These are phyloP conservation scores for Diploscapter pachys DNA, from an alignment of 1,140 invertebrate genomes.

Conservation along the genomic window DNA sequence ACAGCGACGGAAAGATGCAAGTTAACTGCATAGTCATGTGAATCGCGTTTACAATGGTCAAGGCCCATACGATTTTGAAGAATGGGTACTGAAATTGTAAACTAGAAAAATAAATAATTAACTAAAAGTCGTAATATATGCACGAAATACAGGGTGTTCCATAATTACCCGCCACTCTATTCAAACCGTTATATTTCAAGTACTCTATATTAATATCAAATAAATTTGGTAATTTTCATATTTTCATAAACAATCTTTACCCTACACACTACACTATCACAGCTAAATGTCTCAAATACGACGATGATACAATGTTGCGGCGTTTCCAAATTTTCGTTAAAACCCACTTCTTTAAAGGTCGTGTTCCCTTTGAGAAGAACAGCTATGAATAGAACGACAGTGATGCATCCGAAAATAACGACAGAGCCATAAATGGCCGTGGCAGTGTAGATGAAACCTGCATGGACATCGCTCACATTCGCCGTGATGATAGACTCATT, in stretches of 20 bases:
- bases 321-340: no score
- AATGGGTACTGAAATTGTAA: constrained; percentile 6
- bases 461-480: background rate
- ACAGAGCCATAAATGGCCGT: constrained; percentile 4
- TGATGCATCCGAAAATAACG: background rate
- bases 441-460: background rate
- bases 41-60: constrained; percentile 2
- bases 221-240: no score
- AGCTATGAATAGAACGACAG: background rate
- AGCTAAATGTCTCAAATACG: no score
- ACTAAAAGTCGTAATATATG: background rate
- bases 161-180: no score
- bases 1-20: constrained; percentile 8
- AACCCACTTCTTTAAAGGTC: constrained; percentile 10
- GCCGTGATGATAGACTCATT: constrained; percentile 1
- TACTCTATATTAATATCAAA: no score
- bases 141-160: no score
- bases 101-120: background rate
- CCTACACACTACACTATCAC: no score
- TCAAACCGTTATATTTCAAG: no score
- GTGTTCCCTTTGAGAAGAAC: background rate
- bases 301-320: no score
- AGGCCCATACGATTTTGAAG: constrained; percentile 7
- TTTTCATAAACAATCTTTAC: no score
- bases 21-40: constrained; percentile 2